A percentile compares a stretch with the other conserved stretches of the same genome.
Conservation (phyloP, 2,888 invertebrate species). For the Xanthorhoe designata region DNA sequence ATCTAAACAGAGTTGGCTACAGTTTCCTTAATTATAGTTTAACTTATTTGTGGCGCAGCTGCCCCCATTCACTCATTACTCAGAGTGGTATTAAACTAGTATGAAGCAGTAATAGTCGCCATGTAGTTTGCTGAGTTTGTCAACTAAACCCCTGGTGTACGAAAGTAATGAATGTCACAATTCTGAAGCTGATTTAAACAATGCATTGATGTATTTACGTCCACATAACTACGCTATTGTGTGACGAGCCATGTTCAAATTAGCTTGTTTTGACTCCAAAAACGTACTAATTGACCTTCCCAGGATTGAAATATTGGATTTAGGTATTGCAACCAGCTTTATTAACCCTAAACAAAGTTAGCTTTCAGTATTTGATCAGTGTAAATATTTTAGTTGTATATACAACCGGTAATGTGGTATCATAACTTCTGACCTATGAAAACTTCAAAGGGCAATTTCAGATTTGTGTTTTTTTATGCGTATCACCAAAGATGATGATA, state of each 20-base stretch:
- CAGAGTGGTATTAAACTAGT: constrained; percentile 32
- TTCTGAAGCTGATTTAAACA: not conserved
- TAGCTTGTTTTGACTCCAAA: not conserved
- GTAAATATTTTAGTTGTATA: no score
- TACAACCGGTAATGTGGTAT: no score
- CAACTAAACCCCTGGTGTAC: not conserved
- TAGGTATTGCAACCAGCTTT: no score
- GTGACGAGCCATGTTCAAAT: not conserved
- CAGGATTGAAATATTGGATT: not conserved
- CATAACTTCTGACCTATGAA: no score
- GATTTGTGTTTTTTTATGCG: no score
- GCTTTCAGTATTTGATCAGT: no score
- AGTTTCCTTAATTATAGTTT: constrained; percentile 80
- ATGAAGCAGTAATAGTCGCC: constrained; percentile 11
- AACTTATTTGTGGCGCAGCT: constrained; percentile 76
- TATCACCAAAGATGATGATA: no score
- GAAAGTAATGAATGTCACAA: not conserved
- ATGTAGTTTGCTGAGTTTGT: not conserved
- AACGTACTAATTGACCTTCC: not conserved
- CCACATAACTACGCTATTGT: not conserved
- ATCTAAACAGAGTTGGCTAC: constrained; percentile 74
- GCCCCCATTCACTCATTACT: constrained; percentile 46
- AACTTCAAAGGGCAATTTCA: no score
- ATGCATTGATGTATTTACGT: not conserved
- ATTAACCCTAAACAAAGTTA: no score